Evolutionary conservation across 2,113 vertebrate genomes (phyloP).

Genomic region (Struthio camelus): DNA sequence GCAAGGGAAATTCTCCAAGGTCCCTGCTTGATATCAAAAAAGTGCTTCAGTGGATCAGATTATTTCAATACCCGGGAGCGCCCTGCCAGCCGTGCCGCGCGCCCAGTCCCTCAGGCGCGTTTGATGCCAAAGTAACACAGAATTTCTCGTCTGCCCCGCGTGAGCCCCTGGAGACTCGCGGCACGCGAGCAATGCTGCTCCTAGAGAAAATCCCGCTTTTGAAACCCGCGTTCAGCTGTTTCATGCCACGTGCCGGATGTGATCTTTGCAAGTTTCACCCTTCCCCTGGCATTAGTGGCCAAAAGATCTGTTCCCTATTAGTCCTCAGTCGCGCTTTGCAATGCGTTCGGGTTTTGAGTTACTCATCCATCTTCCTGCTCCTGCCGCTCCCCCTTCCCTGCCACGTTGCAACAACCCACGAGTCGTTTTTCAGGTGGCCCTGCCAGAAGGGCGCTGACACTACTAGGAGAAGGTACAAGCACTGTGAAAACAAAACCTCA

Average conservation of each 20-base stretch:
- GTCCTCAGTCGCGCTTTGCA: constrained; percentile 10
- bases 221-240: background rate
- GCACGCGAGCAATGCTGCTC: background rate
- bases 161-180: background rate
- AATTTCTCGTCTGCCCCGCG: background rate
- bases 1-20: background rate
- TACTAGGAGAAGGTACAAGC: background rate
- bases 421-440: constrained; percentile 67
- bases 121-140: accelerated
- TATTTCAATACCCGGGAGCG: background rate
- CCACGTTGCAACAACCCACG: constrained; percentile 54
- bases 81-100: background rate
- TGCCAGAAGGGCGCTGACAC: constrained; percentile 17
- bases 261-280: constrained; percentile 11
- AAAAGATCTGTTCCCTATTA: constrained; percentile 30
- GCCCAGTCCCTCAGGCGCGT: background rate
- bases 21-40: background rate
- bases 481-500: background rate
- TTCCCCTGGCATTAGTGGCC: background rate
- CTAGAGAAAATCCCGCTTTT: background rate
- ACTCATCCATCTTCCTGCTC: constrained; percentile 51
- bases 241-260: accelerated
- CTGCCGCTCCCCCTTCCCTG: constrained; percentile 27
- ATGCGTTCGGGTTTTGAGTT: constrained; percentile 64
- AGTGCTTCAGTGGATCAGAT: background rate